Percentiles rank a stretch among this genome's conserved stretches.
Conservation (phyloP, 2,888 invertebrate genomes). For the Drepana falcataria region DNA sequence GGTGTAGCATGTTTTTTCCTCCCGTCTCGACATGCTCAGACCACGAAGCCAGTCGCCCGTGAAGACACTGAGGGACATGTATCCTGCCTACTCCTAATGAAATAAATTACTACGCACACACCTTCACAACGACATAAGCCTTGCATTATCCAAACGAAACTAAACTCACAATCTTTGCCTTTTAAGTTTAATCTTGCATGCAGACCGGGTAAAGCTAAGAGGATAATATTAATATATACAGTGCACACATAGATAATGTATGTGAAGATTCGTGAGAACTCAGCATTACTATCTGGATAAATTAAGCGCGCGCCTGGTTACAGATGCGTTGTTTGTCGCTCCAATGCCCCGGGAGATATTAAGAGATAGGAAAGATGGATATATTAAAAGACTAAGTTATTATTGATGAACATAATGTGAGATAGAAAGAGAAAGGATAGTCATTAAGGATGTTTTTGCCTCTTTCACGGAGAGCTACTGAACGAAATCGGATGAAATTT, state of each 20-base stretch:
- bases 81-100: constrained; percentile 76
- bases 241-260: constrained; percentile 32
- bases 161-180: background rate
- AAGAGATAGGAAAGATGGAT: background rate
- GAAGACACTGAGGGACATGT: constrained; percentile 74
- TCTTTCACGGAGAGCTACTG: too few relatives aligned
- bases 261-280: constrained; percentile 49
- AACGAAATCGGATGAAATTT: too few relatives aligned
- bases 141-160: constrained; percentile 12
- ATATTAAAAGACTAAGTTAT: background rate
- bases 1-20: constrained; percentile 54
- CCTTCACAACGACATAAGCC: constrained; percentile 26
- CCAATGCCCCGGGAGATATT: constrained; percentile 17
- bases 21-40: constrained; percentile 62
- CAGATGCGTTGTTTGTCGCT: constrained; percentile 25
- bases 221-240: constrained; percentile 55
- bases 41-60: constrained; percentile 60
- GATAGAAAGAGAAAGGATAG: too few relatives aligned
- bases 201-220: constrained; percentile 23
- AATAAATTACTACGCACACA: constrained; percentile 57
- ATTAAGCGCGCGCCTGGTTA: constrained; percentile 8
- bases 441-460: too few relatives aligned
- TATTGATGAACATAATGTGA: background rate
- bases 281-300: constrained; percentile 25
- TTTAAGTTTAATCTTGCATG: constrained; percentile 19